A percentile compares a stretch with the other conserved stretches of the same genome.
Conservation (phyloP, 2,113 vertebrate species). For the Genyomyrus donnyi region DNA sequence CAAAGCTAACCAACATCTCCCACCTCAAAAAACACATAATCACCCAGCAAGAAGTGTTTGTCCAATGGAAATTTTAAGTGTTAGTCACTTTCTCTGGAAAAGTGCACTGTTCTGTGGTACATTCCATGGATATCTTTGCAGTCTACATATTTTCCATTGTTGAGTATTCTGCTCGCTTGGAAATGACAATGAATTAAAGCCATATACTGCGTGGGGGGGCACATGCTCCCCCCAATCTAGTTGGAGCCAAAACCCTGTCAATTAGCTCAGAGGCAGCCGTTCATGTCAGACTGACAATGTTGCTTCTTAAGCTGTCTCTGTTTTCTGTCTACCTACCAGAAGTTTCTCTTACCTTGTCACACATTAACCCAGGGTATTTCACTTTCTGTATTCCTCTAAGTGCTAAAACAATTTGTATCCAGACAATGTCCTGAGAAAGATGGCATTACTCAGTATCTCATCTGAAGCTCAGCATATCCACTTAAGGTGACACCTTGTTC, state of each 20-base stretch:
- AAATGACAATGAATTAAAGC: conserved; percentile 9
- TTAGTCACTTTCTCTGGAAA: conserved; percentile 3
- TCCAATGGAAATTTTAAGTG: not conserved
- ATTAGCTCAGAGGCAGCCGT: not conserved
- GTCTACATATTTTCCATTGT: conserved; percentile 19
- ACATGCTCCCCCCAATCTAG: not conserved
- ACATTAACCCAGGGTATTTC: not conserved
- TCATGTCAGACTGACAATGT: not conserved
- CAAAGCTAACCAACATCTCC: not conserved
- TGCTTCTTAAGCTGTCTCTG: not conserved
- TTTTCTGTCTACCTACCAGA: not conserved
- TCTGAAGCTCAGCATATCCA: not conserved
- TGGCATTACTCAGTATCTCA: not conserved
- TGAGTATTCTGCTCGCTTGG: not conserved
- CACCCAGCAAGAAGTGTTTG: conserved; percentile 2
- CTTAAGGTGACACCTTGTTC: not conserved
- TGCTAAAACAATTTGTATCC: not conserved
- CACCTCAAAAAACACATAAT: not conserved
- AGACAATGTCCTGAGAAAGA: not conserved
- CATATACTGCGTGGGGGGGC: not conserved
- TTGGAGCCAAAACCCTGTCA: not conserved
- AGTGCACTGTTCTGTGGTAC: conserved; percentile 7
- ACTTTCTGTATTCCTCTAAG: not conserved
- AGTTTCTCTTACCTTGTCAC: not conserved
- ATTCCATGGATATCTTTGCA: conserved; percentile 15